These are phyloP conservation scores for Araneus ventricosus DNA, from an alignment of 1,140 invertebrate genomes.

Conservation along the genomic window DNA sequence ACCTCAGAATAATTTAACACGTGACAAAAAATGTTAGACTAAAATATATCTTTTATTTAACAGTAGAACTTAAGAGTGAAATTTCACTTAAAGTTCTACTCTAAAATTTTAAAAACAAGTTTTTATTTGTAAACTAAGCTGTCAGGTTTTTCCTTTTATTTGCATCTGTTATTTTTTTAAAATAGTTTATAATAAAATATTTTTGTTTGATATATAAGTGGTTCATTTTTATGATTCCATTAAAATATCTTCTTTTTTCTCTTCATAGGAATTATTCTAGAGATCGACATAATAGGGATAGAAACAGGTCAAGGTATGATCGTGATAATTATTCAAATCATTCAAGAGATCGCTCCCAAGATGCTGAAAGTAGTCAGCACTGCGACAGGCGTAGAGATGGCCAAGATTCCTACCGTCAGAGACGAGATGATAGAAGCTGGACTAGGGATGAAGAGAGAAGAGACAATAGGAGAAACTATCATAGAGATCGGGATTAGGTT, in stretches of 20 bases:
- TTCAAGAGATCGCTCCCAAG: slow-evolving; percentile 31
- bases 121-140: too few species aligned
- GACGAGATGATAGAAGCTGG: background rate
- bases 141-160: too few species aligned
- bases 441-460: slow-evolving; percentile 8
- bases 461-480: slow-evolving; percentile 13
- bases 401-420: background rate
- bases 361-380: background rate
- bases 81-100: too few species aligned
- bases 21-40: too few species aligned
- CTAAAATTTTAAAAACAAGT: too few species aligned
- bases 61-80: too few species aligned
- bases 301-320: slow-evolving; percentile 35
- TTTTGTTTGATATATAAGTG: too few species aligned
- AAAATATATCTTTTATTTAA: too few species aligned
- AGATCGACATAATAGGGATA: background rate
- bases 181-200: too few species aligned
- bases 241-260: background rate
- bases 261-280: slow-evolving; percentile 24
- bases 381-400: background rate
- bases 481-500: background rate
- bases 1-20: too few species aligned
- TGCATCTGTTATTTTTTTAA: too few species aligned
- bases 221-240: too few species aligned
- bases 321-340: background rate